Base-by-base conservation (phyloP, 2,797 vertebrate genomes). In the Brachyalestes nurse region DNA sequence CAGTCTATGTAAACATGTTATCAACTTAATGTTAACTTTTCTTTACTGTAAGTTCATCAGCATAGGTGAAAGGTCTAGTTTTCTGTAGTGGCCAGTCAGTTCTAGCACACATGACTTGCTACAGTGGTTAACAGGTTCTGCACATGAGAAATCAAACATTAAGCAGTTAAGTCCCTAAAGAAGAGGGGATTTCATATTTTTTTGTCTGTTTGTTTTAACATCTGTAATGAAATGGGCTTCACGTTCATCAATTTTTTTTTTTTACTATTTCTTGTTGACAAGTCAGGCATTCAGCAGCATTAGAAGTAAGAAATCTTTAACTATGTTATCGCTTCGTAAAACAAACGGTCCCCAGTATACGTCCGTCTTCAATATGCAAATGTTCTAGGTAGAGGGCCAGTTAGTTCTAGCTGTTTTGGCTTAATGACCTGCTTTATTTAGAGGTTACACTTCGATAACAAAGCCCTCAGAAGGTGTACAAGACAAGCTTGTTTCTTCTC, bases 401-500 rank as follows among this genome's bases (percentile, higher is more conserved):
- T n/a, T 4, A 16, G 34, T 66, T 16, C 14, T 28, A 47, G 38
- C 16, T 58, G 25, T 17, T 12, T 14, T 14, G 45, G 28, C 67
- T 45, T 40, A 62, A 53, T 9, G 4, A 71, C 25, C 34, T 23
- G 42, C 67, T 79, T 64, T 75, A n/a, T 76, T 81, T 79, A 62
- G 42, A 82, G 19, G 7, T 65, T 72, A 71, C 85, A 83, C 74
- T 77, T 83, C 77, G 77, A 82, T 83, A 72, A 88, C 83, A 78
- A 71, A 82, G 83, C 85, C 88, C 87, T 49, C 76, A 77, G 81
- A 77, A 64, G 73, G 84, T 82, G 77, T 82, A 85, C 73, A 81
- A 65, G 69, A 25, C 64, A 61, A 61, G 77, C 72, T 64, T 72
- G 57, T 72, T 60, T 75, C 45, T 38, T 72, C 72, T 76, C 58